A percentile compares a stretch with the other conserved stretches of the same genome.
Conservation (phyloP, 2,797 vertebrate genomes). For the Ataeniobius toweri region DNA sequence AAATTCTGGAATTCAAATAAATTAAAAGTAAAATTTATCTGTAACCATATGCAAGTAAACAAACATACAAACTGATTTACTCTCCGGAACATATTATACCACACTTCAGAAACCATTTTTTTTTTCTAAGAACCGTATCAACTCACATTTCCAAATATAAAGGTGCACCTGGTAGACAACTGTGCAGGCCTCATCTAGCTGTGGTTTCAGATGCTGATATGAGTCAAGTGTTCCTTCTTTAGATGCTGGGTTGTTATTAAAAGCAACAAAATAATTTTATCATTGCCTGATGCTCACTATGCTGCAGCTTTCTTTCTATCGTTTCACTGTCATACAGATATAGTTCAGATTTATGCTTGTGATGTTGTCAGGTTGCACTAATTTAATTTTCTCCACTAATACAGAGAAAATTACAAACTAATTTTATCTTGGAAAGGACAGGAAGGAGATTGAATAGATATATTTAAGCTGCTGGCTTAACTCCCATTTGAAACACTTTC, state of each 20-base stretch:
- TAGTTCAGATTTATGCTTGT: not conserved
- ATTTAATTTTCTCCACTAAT: not conserved
- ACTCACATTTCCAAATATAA: conserved; percentile 43
- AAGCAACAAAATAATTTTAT: not conserved
- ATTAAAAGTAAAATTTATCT: not conserved
- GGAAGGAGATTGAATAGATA: not conserved
- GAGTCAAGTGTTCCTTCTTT: not conserved
- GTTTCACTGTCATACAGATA: not conserved
- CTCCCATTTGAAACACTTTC: no score
- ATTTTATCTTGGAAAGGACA: not conserved
- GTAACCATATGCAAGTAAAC: not conserved
- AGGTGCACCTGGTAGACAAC: conserved; percentile 37
- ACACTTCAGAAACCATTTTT: conserved; percentile 6
- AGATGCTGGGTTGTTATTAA: not conserved
- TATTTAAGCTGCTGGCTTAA: not conserved
- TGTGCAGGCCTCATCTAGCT: conserved; percentile 24
- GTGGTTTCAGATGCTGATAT: conserved; percentile 33
- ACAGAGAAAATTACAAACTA: not conserved
- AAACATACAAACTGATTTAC: not conserved
- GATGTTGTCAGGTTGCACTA: not conserved
- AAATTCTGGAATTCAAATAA: not conserved
- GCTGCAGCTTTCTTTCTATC: not conserved
- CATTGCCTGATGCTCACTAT: not conserved
- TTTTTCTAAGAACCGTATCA: conserved; percentile 24
- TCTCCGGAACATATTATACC: conserved; percentile 2